A percentile compares a stretch with the other conserved stretches of the same genome.
phyloP scores from a whole-genome alignment of 2,888 invertebrate genomes.

The Temnothorax unifasciatus region DNA sequence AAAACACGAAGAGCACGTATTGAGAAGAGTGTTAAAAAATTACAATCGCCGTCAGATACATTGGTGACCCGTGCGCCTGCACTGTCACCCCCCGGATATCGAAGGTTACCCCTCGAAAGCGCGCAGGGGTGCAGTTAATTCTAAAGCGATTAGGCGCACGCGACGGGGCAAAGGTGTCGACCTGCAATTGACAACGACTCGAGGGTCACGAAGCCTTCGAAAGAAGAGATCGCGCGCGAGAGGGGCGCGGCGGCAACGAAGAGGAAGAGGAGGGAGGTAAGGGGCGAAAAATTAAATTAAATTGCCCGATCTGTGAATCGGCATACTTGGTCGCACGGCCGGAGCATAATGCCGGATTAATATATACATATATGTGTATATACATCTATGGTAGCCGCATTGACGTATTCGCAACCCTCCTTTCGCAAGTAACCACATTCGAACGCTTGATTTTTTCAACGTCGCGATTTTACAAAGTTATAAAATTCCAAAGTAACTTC shows the following conservation, averaged over 20 bases:
- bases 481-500: background rate
- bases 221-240: constrained; percentile 65
- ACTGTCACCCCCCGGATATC: constrained; percentile 59
- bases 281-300: constrained; percentile 80
- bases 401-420: background rate
- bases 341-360: constrained; percentile 67
- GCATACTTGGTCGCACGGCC: constrained; percentile 61
- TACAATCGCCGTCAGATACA: constrained; percentile 13
- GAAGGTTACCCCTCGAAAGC: constrained; percentile 65
- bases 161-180: constrained; percentile 84
- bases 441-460: background rate
- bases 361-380: constrained; percentile 5
- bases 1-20: background rate
- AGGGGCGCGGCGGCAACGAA: constrained; percentile 20
- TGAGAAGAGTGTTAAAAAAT: constrained; percentile 23
- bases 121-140: constrained; percentile 80
- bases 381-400: background rate
- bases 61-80: constrained; percentile 7
- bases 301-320: constrained; percentile 67
- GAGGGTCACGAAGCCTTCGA: constrained; percentile 64
- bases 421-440: background rate
- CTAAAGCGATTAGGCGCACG: constrained; percentile 85
- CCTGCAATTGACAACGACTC: constrained; percentile 84
- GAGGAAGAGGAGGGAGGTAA: constrained; percentile 61
- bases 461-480: background rate